Percentiles rank a stretch among this genome's conserved stretches.
Conservation (phyloP, 2,113 vertebrate species). For the Cavia aperea region DNA sequence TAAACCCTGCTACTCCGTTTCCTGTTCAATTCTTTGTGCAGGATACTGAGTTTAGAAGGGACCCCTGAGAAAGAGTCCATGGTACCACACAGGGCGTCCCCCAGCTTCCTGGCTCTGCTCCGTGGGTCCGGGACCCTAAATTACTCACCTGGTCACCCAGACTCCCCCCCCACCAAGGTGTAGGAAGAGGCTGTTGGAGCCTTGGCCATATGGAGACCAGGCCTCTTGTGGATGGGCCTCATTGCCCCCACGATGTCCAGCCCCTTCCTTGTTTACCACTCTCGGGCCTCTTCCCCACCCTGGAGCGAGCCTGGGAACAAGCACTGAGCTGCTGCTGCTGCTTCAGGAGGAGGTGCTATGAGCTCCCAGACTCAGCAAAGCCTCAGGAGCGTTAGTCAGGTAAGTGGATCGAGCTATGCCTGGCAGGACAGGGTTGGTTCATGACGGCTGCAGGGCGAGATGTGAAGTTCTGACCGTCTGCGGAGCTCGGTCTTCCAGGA, state of each 20-base stretch:
- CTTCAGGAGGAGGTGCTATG: background rate
- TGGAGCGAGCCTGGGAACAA: background rate
- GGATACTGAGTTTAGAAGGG: background rate
- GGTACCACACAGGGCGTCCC: background rate
- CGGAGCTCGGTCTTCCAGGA: background rate
- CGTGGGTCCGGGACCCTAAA: background rate
- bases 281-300: background rate
- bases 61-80: background rate
- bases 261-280: background rate
- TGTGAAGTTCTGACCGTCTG: background rate
- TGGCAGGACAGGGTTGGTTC: background rate
- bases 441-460: background rate
- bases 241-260: no score
- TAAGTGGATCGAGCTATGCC: background rate
- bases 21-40: background rate
- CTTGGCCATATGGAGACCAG: background rate
- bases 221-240: background rate
- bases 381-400: background rate
- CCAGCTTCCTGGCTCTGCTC: background rate
- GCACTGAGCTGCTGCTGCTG: background rate
- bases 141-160: background rate
- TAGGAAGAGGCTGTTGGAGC: background rate
- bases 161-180: background rate
- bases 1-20: background rate
- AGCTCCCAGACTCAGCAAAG: background rate